A percentile compares a stretch with the other conserved stretches of the same genome.
Conservation (phyloP, 2,113 vertebrate species). For the Siniperca chuatsi region DNA sequence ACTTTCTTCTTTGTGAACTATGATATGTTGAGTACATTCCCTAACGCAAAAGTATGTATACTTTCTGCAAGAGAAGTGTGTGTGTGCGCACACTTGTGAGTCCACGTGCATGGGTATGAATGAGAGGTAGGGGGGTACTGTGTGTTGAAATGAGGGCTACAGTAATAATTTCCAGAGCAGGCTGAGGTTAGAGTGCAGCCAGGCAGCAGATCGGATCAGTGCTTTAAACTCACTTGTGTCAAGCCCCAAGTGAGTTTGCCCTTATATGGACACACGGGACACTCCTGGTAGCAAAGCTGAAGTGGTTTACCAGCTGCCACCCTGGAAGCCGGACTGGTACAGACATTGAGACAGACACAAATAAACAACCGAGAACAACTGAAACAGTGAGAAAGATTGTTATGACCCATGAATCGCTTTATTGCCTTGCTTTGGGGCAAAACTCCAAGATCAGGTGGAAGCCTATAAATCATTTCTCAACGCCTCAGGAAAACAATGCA, state of each 20-base stretch:
- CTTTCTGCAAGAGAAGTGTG: constrained; percentile 19
- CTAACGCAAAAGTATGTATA: constrained; percentile 15
- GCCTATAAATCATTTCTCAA: constrained; percentile 44
- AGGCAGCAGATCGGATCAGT: constrained; percentile 71
- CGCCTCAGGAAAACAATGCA: constrained; percentile 31
- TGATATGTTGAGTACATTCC: not conserved
- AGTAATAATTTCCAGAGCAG: constrained; percentile 73
- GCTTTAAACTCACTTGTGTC: constrained; percentile 63
- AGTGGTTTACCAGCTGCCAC: constrained; percentile 58
- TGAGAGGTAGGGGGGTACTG: not conserved
- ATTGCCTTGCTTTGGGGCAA: constrained; percentile 7
- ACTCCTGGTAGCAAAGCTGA: constrained; percentile 53
- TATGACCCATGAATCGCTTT: constrained; percentile 5
- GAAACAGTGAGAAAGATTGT: constrained; percentile 31
- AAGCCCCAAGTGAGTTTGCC: constrained; percentile 68
- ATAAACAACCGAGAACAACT: constrained; percentile 32
- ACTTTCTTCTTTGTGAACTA: constrained; percentile 20
- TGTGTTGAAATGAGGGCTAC: constrained; percentile 42
- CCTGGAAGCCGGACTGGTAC: constrained; percentile 38
- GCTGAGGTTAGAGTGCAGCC: constrained; percentile 67
- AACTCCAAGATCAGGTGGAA: constrained; percentile 32
- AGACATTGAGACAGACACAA: constrained; percentile 39
- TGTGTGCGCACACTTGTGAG: not conserved
- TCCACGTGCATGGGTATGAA: constrained; percentile 21
- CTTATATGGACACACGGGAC: constrained; percentile 76